Conservation (phyloP, 2,113 vertebrate species). For the Rallus limicola region DNA sequence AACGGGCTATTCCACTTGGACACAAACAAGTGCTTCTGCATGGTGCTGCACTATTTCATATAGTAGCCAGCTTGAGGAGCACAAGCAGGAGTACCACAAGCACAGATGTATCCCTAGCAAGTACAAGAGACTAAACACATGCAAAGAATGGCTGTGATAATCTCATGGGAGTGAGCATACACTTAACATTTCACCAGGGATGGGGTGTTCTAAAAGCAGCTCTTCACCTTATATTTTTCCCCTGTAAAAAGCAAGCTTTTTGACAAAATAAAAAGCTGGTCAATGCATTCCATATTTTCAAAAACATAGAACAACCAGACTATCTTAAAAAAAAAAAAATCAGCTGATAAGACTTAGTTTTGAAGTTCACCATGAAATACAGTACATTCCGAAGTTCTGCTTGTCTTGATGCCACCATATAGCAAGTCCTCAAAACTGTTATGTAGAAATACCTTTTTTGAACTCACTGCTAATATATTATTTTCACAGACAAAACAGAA, state of each 20-base stretch:
- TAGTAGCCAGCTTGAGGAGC: not conserved
- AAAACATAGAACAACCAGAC: not conserved
- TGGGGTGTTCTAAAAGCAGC: not conserved
- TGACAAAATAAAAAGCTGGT: not conserved
- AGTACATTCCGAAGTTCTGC: not conserved
- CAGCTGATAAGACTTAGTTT: not conserved
- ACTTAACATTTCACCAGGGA: not conserved
- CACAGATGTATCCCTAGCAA: not conserved
- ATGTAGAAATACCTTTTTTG: not conserved
- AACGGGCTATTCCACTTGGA: not conserved
- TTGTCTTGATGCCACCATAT: not conserved
- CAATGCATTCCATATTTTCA: not conserved
- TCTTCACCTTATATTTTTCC: not conserved
- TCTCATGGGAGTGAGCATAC: not conserved
- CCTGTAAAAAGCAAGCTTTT: not conserved
- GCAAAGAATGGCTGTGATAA: not conserved
- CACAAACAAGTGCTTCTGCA: not conserved
- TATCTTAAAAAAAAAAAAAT: not conserved
- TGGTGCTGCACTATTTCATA: not conserved
- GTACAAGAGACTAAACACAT: not conserved
- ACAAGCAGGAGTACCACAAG: not conserved
- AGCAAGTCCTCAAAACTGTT: not conserved
- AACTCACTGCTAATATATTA: not conserved
- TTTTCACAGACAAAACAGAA: not conserved
- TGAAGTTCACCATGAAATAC: not conserved